Evolutionary conservation across 1,140 invertebrate genomes (phyloP), one percentile per base, ranked within the genome.

Genomic region (Mycetomoellerius zeteki): DNA sequence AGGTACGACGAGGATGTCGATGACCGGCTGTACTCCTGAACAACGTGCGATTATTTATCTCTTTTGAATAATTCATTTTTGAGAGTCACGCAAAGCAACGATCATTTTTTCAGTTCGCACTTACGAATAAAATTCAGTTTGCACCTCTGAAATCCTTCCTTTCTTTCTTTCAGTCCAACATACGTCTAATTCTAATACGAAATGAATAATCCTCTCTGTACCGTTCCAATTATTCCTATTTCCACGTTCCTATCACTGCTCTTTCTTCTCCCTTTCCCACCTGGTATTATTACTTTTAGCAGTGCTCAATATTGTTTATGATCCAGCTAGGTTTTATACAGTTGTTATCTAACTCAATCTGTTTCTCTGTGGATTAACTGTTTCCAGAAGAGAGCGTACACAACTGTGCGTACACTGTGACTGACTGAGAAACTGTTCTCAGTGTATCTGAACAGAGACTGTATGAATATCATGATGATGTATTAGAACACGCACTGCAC

Each of bases 331-430:
- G 88, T 80, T 88, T 89, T 84, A 76, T 90, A 84, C 69, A 60
- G 67, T 84, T 72, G 24, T 73, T 43, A 62, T 91, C 85, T 95
- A 94, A 95, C 92, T 93, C 92, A 94, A 94, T 92, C 91, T 94
- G 88, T 92, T 91, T 95, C 94, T 95, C 94, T 95, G 94, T 95
- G 94, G 94, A 95, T 95, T 95, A 95, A 95, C 93, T 95, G 94
- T 95, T 95, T 95, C 92, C 95, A 95, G 94, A 95, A 93, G 93
- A 92, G 89, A 91, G 78, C 85, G 89, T 90, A 90, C 89, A 90
- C 90, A 89, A 89, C 89, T 90, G 85, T 90, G 91, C 87, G 92
- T 94, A 94, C 93, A 94, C 91, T 94, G 93, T 94, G 94, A 93
- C 90, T 94, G 92, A 93, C 90, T 94, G 92, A 93, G 91, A 93